A percentile compares a stretch with the other conserved stretches of the same genome.
phyloP scores from a whole-genome alignment of 2,113 vertebrate species.

The Oreotrochilus melanogaster region DNA sequence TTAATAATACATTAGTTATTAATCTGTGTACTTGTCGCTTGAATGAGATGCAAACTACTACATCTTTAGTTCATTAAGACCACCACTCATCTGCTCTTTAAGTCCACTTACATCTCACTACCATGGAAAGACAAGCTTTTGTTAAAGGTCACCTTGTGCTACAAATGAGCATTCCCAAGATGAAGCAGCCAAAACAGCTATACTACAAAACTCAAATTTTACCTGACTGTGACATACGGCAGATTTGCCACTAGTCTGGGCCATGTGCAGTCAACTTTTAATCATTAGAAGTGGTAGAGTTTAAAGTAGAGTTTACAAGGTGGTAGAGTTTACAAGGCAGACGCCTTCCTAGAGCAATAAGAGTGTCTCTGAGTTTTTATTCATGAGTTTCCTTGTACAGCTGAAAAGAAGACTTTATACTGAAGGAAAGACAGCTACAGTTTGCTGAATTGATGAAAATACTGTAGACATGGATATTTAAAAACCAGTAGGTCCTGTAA shows the following conservation, averaged over 20 bases:
- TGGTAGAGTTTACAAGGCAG: neutral
- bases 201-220: neutral
- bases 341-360: neutral
- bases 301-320: neutral
- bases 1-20: conserved; percentile 80
- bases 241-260: neutral
- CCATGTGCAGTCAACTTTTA: neutral
- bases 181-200: neutral
- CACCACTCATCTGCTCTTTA: neutral
- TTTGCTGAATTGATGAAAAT: neutral
- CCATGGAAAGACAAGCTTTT: neutral
- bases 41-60: conserved; percentile 59
- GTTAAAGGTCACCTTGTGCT: neutral
- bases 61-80: conserved; percentile 31
- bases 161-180: neutral
- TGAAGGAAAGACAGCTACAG: neutral
- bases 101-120: neutral
- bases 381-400: accelerated
- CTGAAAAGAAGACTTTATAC: neutral
- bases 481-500: neutral
- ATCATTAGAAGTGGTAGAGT: neutral
- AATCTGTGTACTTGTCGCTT: conserved; percentile 71
- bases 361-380: neutral
- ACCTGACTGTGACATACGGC: neutral
- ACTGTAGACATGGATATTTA: neutral